Evolutionary conservation across 2,888 invertebrate genomes (phyloP), one percentile per base, ranked within the genome.

Genomic region (Masnerella sp.): DNA sequence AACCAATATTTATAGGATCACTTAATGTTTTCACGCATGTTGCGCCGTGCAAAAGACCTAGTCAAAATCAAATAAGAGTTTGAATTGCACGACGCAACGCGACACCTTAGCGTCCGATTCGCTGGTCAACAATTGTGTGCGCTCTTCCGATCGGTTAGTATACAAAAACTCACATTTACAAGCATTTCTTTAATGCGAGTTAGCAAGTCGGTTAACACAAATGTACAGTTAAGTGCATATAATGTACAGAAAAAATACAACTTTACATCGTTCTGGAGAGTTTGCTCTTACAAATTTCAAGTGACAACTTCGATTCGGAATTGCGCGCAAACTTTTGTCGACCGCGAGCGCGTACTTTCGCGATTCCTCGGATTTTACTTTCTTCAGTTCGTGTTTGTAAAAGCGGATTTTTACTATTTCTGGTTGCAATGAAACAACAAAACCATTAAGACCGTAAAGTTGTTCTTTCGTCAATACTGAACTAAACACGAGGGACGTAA

Each of bases 1-100:
- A 83, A 82, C 81, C 82, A 83, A 84, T 86, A 85, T 86, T 84
- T 85, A 86, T 85, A 86, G 79, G 83, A 81, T 81, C 83, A 83
- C 80, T 83, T 85, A 82, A 80, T 61, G 34, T 61, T 45, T 75
- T 68, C 61, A 62, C 58, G 65, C 18, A 56, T 11, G 56, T 65
- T 56, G 68, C 72, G 62, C 32, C 69, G 64, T 45, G 65, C 65
- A 72, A 70, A 12, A 52, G 18, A 40, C 32, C 22, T 17, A 47
- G 40, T 54, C 42, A 45, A 52, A 59, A 49, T 52, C 56, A 59
- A 62, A 59, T 36, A 67, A 45, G 38, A 30, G 43, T 14, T 49
- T 51, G 18, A 15, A 40, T 61, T 72, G 49, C 70, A 25, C 67
- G 67, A 43, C 61, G 56, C 65, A 65, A 75, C 61, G 51, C 64